These are phyloP conservation scores for Nesoenas mayeri DNA, from an alignment of 2,113 vertebrate species.

Conservation along the genomic window DNA sequence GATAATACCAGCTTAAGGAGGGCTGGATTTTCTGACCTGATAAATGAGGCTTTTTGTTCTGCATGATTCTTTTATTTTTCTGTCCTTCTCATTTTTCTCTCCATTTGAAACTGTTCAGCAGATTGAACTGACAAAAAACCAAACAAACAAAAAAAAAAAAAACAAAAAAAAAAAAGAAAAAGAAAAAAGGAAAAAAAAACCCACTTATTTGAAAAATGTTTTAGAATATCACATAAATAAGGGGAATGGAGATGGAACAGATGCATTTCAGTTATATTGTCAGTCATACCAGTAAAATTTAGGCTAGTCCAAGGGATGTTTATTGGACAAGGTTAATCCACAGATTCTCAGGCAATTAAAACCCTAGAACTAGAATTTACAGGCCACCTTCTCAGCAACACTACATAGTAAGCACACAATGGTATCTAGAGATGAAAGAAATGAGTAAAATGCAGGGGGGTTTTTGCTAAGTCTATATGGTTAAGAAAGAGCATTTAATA, in stretches of 20 bases:
- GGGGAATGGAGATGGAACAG: neutral
- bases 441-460: neutral
- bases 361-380: neutral
- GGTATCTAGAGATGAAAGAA: neutral
- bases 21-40: slow-evolving; percentile 1
- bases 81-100: neutral
- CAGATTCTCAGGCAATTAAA: neutral
- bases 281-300: neutral
- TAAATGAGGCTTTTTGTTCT: neutral
- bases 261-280: neutral
- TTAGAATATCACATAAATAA: neutral
- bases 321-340: neutral
- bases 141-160: neutral
- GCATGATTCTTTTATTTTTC: neutral
- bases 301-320: neutral
- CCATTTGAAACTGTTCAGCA: neutral
- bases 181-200: neutral
- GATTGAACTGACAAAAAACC: neutral
- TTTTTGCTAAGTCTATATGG: neutral
- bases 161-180: neutral
- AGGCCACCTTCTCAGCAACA: neutral
- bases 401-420: neutral
- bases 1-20: neutral
- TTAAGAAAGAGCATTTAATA: neutral
- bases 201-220: neutral